phyloP scores from a whole-genome alignment of 2,113 vertebrate species.

The Lepus europaeus region DNA sequence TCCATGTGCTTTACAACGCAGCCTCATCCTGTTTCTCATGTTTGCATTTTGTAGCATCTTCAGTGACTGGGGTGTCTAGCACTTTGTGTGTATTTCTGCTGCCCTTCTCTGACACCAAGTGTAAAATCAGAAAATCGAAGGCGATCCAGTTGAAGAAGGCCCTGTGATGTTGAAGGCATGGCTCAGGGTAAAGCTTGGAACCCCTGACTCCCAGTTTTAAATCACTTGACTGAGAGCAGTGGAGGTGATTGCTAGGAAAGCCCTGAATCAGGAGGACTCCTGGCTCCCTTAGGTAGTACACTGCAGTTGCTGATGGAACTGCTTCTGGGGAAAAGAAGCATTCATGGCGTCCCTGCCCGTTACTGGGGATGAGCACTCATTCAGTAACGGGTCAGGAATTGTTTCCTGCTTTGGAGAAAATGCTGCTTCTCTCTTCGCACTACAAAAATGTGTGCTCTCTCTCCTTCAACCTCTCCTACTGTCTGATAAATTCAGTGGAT shows the following conservation, averaged over 20 bases:
- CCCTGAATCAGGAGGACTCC: neutral
- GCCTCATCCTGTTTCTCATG: neutral
- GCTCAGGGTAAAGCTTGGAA: neutral
- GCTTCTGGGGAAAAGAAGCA: neutral
- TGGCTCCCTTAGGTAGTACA: neutral
- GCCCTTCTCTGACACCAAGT: neutral
- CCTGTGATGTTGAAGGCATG: neutral
- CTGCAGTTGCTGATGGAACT: neutral
- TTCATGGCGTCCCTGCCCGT: neutral
- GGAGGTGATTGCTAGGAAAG: neutral
- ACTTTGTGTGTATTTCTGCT: neutral
- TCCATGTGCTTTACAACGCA: neutral
- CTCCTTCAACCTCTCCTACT: neutral
- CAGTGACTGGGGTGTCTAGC: neutral
- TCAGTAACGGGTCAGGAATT: neutral
- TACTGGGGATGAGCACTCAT: neutral
- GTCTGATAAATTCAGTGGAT: neutral
- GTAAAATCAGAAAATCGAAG: neutral
- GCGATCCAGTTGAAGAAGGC: neutral
- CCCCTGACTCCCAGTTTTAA: neutral
- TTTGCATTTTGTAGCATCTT: neutral
- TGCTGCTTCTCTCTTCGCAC: neutral
- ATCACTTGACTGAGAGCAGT: neutral
- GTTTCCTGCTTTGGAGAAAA: conserved; percentile 53
- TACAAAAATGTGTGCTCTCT: neutral